Evolutionary conservation across 2,113 vertebrate species (phyloP), one percentile per base, ranked within the genome.

Genomic region (Esox niger): DNA sequence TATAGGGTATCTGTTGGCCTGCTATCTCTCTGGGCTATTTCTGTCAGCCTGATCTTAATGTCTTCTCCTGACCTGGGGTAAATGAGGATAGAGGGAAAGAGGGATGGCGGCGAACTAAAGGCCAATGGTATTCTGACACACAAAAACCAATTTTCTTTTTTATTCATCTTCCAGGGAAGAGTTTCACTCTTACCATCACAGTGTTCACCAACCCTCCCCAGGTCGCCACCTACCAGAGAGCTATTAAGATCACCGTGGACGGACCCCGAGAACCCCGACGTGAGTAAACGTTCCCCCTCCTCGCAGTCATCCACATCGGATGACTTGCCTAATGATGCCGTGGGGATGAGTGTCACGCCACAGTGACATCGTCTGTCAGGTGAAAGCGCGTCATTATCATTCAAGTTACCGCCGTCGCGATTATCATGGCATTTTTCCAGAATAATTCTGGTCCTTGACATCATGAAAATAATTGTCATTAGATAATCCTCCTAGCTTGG

Each of bases 171-270:
- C n/a, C 35, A 98, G 97, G 97, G 9, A 99, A 99, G 86, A 99
- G 97, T 76, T 98, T 99, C 77, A 97, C 96, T 0, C 83, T 98
- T 77, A 99, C 97, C n/a, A 98, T 99, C 90, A 99, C 97, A 0
- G 96, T 98, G 75, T 99, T 99, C 91, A 98, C 95, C 78, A 98
- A 94, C 84, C 96, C 96, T 66, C 96, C 96, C 0, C 97, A 99
- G 82, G 97, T 99, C 6, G 97, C 97, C 60, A 99, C 97, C 1
- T 98, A 99, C 82, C 97, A 98, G 86, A 91, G 97, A 80, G 97
- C 97, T 84, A 99, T 99, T 70, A 99, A 98, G 84, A 96, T 99
- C 60, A 99, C 97, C 0, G 97, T 99, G 33, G 97, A 99, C 0
- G 96, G 97, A 43, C 97, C 97, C 2, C 88, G 97, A 70, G 97